phyloP scores from a whole-genome alignment of 2,113 vertebrate genomes.

The Sturnus vulgaris region DNA sequence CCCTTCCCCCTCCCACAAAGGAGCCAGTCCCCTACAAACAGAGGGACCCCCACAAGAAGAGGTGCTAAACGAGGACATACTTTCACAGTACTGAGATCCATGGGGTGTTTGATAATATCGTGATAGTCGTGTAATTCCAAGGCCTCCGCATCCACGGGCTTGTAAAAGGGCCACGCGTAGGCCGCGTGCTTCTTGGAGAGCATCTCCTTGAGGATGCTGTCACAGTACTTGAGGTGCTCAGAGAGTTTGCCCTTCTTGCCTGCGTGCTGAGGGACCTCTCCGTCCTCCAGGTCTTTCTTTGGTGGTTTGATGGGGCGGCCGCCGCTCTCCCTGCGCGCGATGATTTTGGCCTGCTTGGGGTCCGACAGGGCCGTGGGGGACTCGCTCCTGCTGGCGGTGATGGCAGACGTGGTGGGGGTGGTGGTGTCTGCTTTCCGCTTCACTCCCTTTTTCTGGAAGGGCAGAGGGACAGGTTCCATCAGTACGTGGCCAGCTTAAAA shows the following conservation, averaged over 20 bases:
- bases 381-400: constrained; percentile 79
- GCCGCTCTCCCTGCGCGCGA: constrained; percentile 77
- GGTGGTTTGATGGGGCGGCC: constrained; percentile 85
- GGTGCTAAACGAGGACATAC: constrained; percentile 67
- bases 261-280: constrained; percentile 71
- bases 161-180: constrained; percentile 97
- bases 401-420: constrained; percentile 92
- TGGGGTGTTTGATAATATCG: constrained; percentile 95
- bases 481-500: background rate
- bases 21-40: constrained; percentile 8
- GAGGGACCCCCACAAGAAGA: constrained; percentile 8
- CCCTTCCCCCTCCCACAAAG: constrained; percentile 33
- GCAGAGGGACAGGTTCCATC: background rate
- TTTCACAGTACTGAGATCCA: constrained; percentile 97
- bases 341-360: constrained; percentile 82
- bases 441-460: constrained; percentile 91
- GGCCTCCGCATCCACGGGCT: constrained; percentile 90
- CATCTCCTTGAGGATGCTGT: constrained; percentile 90
- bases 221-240: constrained; percentile 87
- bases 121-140: constrained; percentile 94
- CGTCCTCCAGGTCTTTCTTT: constrained; percentile 79
- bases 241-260: constrained; percentile 77
- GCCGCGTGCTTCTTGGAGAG: constrained; percentile 89
- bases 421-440: constrained; percentile 96
- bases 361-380: constrained; percentile 74